Evolutionary conservation across 37 sponge, comb jelly and placozoan genomes (phyloP).

Genomic region (Halichondria panicea): DNA sequence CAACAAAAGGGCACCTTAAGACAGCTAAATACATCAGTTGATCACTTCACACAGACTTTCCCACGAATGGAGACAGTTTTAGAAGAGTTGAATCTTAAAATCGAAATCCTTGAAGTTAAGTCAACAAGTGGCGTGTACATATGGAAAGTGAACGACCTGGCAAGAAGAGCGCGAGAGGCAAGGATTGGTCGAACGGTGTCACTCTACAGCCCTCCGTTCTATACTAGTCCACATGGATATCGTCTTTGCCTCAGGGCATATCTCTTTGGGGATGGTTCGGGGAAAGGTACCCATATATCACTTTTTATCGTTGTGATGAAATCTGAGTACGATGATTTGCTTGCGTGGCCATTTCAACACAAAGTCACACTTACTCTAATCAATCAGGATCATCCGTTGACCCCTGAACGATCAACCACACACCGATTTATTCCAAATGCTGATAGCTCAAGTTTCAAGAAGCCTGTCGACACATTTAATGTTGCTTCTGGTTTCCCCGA

Average conservation of each 20-base stretch:
- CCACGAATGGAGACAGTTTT: conserved; percentile 14
- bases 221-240: conserved; percentile 60
- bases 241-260: conserved; percentile 60
- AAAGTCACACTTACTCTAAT: conserved; percentile 35
- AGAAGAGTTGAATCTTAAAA: conserved; percentile 53
- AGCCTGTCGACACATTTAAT: conserved; percentile 59
- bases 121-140: conserved; percentile 43
- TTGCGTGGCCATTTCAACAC: conserved; percentile 68
- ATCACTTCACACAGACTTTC: conserved; percentile 17
- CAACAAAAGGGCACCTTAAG: conserved; percentile 33
- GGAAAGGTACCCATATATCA: conserved; percentile 62
- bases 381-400: conserved; percentile 31
- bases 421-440: conserved; percentile 53
- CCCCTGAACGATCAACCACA: conserved; percentile 9
- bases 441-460: conserved; percentile 51
- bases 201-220: conserved; percentile 73
- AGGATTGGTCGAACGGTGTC: conserved; percentile 46
- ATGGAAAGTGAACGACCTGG: conserved; percentile 67
- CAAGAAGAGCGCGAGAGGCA: conserved; percentile 34
- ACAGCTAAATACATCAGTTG: conserved; percentile 22
- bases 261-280: conserved; percentile 63
- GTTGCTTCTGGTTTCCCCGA: conserved; percentile 65
- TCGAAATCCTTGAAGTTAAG: conserved; percentile 60
- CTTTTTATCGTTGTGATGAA: conserved; percentile 64
- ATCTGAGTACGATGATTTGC: conserved; percentile 67